These are phyloP conservation scores for Sycophila texana DNA, from an alignment of 2,888 invertebrate genomes.

Conservation along the genomic window DNA sequence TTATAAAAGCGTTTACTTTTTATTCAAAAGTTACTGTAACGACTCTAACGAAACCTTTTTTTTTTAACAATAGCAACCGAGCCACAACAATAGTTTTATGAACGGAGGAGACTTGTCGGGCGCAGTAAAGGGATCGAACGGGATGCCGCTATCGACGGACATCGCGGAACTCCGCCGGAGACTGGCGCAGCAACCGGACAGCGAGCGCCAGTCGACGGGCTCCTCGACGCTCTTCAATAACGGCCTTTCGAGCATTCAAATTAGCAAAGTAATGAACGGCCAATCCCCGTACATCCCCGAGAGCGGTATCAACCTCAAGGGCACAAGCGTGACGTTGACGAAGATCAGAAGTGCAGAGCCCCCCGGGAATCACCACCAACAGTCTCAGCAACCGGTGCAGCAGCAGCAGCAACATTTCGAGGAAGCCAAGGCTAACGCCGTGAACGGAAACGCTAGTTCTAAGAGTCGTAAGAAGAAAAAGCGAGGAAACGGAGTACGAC, in stretches of 20 bases:
- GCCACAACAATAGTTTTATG: slow-evolving; percentile 53
- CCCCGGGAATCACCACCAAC: slow-evolving; percentile 43
- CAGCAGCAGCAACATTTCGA: slow-evolving; percentile 47
- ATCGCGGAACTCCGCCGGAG: slow-evolving; percentile 69
- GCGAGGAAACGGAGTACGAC: slow-evolving; percentile 70
- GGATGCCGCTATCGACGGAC: slow-evolving; percentile 66
- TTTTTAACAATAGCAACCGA: slow-evolving; percentile 44
- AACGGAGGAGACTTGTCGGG: slow-evolving; percentile 43
- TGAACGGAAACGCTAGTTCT: slow-evolving; percentile 63
- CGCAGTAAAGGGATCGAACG: slow-evolving; percentile 65
- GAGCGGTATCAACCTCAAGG: slow-evolving; percentile 72
- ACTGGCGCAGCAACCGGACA: slow-evolving; percentile 61
- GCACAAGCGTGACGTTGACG: slow-evolving; percentile 73
- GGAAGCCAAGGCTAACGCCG: slow-evolving; percentile 58
- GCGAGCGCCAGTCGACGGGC: slow-evolving; percentile 7
- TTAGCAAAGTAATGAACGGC: slow-evolving; percentile 69
- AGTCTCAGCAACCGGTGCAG: slow-evolving; percentile 27
- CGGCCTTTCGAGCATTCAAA: slow-evolving; percentile 72
- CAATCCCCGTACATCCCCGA: slow-evolving; percentile 64
- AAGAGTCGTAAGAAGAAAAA: slow-evolving; percentile 73
- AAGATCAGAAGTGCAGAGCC: slow-evolving; percentile 66
- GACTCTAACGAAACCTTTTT: neutral
- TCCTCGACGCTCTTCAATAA: slow-evolving; percentile 57
- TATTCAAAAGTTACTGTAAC: neutral
- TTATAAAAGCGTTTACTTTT: too few relatives aligned